A percentile compares a stretch with the other conserved stretches of the same genome.
Evolutionary conservation across 2,113 vertebrate genomes (phyloP).

Genomic region (Phrynocephalus versicolor): DNA sequence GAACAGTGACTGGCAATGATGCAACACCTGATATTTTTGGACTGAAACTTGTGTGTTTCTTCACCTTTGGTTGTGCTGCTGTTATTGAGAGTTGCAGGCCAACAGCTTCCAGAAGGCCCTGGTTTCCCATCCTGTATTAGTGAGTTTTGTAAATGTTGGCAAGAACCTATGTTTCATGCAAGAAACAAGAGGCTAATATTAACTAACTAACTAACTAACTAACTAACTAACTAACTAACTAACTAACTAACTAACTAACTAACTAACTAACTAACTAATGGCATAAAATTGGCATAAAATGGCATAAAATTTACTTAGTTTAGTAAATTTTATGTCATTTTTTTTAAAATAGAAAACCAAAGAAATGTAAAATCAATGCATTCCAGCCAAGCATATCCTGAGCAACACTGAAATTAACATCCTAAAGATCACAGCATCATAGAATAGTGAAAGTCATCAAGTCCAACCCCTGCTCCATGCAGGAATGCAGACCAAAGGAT

Average conservation of each 20-base stretch:
- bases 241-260: too few species aligned
- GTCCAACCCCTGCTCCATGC: too few species aligned
- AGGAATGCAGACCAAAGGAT: too few species aligned
- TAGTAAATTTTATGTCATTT: not conserved
- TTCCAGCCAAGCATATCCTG: not conserved
- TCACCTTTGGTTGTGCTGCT: not conserved
- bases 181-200: too few species aligned
- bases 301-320: not conserved
- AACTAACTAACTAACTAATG: too few species aligned
- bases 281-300: too few species aligned
- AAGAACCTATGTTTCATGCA: not conserved
- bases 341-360: not conserved
- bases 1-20: not conserved
- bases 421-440: not conserved
- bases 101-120: not conserved
- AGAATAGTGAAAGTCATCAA: too few species aligned
- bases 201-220: not conserved
- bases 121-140: not conserved
- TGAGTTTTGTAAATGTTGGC: not conserved
- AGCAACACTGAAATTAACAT: not conserved
- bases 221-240: too few species aligned
- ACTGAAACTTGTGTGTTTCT: not conserved
- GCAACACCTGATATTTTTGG: not conserved
- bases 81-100: not conserved
- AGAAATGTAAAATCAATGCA: not conserved